phyloP scores from a whole-genome alignment of 2,888 invertebrate species.

The Amphipyra tragopoginis region DNA sequence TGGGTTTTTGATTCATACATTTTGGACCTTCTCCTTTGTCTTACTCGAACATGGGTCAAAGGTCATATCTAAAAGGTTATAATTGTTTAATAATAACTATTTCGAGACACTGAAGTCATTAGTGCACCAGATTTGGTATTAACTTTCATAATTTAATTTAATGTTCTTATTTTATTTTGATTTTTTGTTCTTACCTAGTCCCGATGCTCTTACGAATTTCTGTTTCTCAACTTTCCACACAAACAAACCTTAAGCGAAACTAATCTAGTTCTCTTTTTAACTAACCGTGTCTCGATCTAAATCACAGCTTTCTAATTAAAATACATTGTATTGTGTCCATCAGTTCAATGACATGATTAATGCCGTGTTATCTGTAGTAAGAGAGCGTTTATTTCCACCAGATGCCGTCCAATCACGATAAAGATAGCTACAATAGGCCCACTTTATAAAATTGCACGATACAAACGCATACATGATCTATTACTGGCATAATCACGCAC shows the following conservation, averaged over 20 bases:
- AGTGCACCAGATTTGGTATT: too few species aligned
- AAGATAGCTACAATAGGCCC: conserved; percentile 34
- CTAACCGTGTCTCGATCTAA: conserved; percentile 28
- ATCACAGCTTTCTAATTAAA: conserved; percentile 58
- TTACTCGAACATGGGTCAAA: too few species aligned
- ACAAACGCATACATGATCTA: too few species aligned
- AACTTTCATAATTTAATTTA: too few species aligned
- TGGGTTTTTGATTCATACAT: too few species aligned
- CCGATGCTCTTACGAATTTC: neutral
- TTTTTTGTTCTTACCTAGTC: too few species aligned
- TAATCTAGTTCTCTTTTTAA: conserved; percentile 11
- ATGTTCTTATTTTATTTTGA: too few species aligned
- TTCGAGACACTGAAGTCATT: too few species aligned
- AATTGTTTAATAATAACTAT: too few species aligned
- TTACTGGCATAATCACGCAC: too few species aligned
- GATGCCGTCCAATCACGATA: conserved; percentile 16
- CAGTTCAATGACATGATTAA: conserved; percentile 59
- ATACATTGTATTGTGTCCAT: conserved; percentile 43
- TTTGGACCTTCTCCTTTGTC: too few species aligned
- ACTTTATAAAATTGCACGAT: conserved; percentile 5
- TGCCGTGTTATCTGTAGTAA: conserved; percentile 39
- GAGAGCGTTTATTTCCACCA: conserved; percentile 56
- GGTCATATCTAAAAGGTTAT: too few species aligned
- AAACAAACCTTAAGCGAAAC: neutral
- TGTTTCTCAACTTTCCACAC: neutral